Conservation (phyloP, 2,888 invertebrate species). For the Tenthredo notha region DNA sequence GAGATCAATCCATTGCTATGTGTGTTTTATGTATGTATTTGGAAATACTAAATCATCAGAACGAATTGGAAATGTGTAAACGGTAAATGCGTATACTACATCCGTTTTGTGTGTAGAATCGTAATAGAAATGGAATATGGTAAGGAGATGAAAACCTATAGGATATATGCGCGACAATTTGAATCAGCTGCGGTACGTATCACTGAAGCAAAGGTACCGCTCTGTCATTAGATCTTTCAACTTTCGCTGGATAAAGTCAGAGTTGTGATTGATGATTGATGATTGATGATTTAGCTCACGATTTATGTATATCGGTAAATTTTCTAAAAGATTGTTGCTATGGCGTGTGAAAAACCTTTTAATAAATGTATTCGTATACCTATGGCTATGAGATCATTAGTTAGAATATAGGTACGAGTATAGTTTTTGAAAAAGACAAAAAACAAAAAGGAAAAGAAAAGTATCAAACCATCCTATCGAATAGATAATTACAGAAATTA, state of each 20-base stretch:
- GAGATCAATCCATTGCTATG: background rate
- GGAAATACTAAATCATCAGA: background rate
- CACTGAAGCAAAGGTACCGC: slow-evolving; percentile 58
- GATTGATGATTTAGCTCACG: slow-evolving; percentile 36
- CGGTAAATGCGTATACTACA: background rate
- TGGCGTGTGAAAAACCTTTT: slow-evolving; percentile 1
- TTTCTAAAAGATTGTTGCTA: background rate
- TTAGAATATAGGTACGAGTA: background rate
- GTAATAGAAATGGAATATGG: slow-evolving; percentile 31
- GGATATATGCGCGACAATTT: slow-evolving; percentile 21
- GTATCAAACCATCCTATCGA: background rate
- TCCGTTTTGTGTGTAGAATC: background rate
- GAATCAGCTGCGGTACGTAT: slow-evolving; percentile 40
- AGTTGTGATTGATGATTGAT: slow-evolving; percentile 27
- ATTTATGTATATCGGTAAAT: slow-evolving; percentile 1
- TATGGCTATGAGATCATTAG: background rate
- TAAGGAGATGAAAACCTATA: slow-evolving; percentile 7
- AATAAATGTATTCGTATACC: background rate
- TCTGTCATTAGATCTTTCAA: slow-evolving; percentile 69
- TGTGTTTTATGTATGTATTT: background rate
- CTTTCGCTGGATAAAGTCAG: slow-evolving; percentile 61
- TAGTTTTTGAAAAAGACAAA: background rate
- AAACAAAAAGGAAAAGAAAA: no score
- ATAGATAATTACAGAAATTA: slow-evolving; percentile 27
- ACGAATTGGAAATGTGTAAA: background rate